Evolutionary conservation across 1,140 invertebrate species (phyloP).

Genomic region (Drosophila serrata): DNA sequence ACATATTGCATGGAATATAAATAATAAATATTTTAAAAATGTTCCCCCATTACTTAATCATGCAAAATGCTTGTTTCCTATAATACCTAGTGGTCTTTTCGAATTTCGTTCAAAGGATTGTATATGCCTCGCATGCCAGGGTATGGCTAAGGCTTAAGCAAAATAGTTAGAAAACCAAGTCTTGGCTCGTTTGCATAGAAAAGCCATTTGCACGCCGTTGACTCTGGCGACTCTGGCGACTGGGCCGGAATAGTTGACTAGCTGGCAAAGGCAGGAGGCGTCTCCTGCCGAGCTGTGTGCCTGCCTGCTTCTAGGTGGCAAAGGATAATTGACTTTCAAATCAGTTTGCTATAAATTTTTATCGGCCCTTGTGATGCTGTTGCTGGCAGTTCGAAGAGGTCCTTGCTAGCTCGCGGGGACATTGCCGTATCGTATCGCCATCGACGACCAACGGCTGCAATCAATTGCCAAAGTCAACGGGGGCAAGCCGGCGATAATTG

Average conservation of each 20-base stretch:
- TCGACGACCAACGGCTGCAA: conserved; percentile 74
- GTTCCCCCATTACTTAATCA: conserved; percentile 20
- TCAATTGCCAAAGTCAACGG: conserved; percentile 83
- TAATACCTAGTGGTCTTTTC: background rate
- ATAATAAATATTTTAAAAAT: conserved; percentile 1
- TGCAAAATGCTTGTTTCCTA: conserved; percentile 21
- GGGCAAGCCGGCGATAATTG: conserved; percentile 76
- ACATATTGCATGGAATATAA: background rate
- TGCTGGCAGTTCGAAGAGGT: conserved; percentile 57
- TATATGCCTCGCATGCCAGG: conserved; percentile 5
- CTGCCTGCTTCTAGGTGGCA: conserved; percentile 36
- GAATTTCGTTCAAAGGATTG: conserved; percentile 1
- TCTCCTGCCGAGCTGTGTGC: conserved; percentile 8
- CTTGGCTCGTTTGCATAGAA: conserved; percentile 74
- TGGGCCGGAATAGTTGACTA: conserved; percentile 64
- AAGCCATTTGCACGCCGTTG: conserved; percentile 81
- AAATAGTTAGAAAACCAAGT: conserved; percentile 57
- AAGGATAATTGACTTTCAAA: conserved; percentile 85
- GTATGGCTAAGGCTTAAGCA: conserved; percentile 48
- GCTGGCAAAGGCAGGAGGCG: conserved; percentile 18
- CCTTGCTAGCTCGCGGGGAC: conserved; percentile 48
- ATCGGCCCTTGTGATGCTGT: conserved; percentile 81
- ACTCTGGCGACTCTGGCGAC: conserved; percentile 50
- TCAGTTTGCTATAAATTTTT: conserved; percentile 85
- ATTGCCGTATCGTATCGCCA: conserved; percentile 35